A percentile compares a stretch with the other conserved stretches of the same genome.
Evolutionary conservation across 2,888 invertebrate species (phyloP).

Genomic region (Perizoma flavofasciatum): DNA sequence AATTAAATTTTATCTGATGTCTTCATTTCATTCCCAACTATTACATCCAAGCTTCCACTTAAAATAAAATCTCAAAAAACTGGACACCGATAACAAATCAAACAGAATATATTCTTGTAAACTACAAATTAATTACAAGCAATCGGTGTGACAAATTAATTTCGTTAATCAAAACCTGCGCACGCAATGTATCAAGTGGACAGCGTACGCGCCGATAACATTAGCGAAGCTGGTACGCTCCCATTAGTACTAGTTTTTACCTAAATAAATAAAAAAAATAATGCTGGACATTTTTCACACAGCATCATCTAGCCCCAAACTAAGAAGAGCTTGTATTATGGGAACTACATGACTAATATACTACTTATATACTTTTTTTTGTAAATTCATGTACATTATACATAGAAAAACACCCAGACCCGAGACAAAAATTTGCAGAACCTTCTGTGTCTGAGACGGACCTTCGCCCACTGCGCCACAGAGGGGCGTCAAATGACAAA

Average conservation of each 20-base stretch:
- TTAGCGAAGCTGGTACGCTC: constrained; percentile 44
- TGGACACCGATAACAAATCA: constrained; percentile 30
- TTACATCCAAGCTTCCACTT: constrained; percentile 9
- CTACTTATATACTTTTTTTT: too few species aligned
- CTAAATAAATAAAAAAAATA: too few species aligned
- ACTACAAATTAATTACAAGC: constrained; percentile 63
- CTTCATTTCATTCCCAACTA: constrained; percentile 23
- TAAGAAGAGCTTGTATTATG: too few species aligned
- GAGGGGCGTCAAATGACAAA: too few species aligned
- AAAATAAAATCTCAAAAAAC: constrained; percentile 18
- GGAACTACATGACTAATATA: too few species aligned
- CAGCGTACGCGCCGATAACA: constrained; percentile 73
- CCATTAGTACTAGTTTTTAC: constrained; percentile 2
- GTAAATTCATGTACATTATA: too few species aligned
- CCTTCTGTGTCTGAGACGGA: too few species aligned
- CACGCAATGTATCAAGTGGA: constrained; percentile 76
- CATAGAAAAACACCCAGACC: too few species aligned
- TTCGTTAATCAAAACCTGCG: constrained; percentile 74
- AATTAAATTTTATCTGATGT: constrained; percentile 16
- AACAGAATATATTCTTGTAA: constrained; percentile 46
- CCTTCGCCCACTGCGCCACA: too few species aligned
- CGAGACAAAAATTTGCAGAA: too few species aligned
- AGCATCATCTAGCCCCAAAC: too few species aligned
- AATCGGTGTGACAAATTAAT: constrained; percentile 76
- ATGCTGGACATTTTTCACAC: too few species aligned